A percentile compares a stretch with the other conserved stretches of the same genome.
Conservation (phyloP, 2,113 vertebrate genomes). For the Bungarus multicinctus region DNA sequence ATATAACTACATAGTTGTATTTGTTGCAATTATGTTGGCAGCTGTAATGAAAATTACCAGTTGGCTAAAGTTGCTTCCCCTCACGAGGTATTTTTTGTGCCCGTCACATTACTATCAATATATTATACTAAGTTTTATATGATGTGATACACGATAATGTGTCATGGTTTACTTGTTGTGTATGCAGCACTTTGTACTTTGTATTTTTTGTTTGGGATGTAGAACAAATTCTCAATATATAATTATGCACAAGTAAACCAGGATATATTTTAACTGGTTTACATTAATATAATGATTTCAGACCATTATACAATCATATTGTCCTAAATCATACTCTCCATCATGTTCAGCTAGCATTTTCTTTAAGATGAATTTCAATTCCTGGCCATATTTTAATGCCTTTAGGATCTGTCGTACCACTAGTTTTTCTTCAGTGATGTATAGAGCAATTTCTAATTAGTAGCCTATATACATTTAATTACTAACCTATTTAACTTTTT, state of each 20-base stretch:
- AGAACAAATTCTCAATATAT: background rate
- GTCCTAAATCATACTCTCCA: background rate
- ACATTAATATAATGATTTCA: background rate
- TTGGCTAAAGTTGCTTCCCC: background rate
- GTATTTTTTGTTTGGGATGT: background rate
- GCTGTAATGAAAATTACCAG: background rate
- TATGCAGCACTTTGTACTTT: background rate
- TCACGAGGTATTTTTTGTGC: background rate
- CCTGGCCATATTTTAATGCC: background rate
- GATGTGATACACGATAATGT: background rate
- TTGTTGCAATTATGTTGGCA: background rate
- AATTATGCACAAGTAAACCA: background rate
- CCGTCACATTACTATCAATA: background rate
- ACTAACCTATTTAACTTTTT: constrained; percentile 17
- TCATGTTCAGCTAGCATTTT: background rate
- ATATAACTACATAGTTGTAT: background rate
- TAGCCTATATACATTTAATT: constrained; percentile 16
- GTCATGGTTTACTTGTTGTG: background rate
- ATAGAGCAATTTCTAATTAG: constrained; percentile 4
- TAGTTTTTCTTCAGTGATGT: background rate
- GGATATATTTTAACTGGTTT: background rate
- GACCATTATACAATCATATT: background rate
- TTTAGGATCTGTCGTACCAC: background rate
- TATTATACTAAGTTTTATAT: background rate
- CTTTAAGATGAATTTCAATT: constrained; percentile 1